Percentiles rank a stretch among this genome's conserved stretches.
phyloP scores from a whole-genome alignment of 2,888 invertebrate genomes.

The Polydrusus cervinus region DNA sequence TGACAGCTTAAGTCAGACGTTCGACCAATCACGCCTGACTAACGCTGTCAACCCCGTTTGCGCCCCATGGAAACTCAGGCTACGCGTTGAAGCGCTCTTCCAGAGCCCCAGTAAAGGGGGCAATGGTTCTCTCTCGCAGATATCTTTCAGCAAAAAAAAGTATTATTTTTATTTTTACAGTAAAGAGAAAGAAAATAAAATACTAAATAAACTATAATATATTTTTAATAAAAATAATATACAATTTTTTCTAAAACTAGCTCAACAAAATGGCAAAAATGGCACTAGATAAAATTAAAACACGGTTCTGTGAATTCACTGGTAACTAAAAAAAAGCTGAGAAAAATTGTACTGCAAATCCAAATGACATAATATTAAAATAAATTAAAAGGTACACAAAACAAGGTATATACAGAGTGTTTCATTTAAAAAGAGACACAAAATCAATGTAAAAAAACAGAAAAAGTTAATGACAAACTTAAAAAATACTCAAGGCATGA shows the following conservation, averaged over 20 bases:
- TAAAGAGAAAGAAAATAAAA: constrained; percentile 2
- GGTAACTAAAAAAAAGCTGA: constrained; percentile 26
- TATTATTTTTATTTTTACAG: no score
- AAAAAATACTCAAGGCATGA: no score
- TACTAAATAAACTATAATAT: not conserved
- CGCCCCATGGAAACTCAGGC: no score
- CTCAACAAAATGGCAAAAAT: constrained; percentile 43
- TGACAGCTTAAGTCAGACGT: no score
- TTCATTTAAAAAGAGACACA: not conserved
- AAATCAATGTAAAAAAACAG: not conserved
- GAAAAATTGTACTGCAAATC: constrained; percentile 14
- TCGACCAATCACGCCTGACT: no score
- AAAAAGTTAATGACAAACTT: no score
- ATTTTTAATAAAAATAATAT: constrained; percentile 34
- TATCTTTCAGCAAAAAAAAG: no score
- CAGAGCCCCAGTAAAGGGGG: no score
- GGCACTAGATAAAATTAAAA: constrained; percentile 34
- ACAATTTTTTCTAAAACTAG: constrained; percentile 21
- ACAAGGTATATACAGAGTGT: not conserved
- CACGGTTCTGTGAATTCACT: constrained; percentile 7
- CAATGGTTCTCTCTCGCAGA: no score
- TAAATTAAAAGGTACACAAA: constrained; percentile 27
- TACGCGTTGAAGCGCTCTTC: no score
- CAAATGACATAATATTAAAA: constrained; percentile 10
- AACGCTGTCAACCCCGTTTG: no score